These are phyloP conservation scores for Polypedilum pembai DNA, from an alignment of 1,140 invertebrate genomes.

Conservation along the genomic window DNA sequence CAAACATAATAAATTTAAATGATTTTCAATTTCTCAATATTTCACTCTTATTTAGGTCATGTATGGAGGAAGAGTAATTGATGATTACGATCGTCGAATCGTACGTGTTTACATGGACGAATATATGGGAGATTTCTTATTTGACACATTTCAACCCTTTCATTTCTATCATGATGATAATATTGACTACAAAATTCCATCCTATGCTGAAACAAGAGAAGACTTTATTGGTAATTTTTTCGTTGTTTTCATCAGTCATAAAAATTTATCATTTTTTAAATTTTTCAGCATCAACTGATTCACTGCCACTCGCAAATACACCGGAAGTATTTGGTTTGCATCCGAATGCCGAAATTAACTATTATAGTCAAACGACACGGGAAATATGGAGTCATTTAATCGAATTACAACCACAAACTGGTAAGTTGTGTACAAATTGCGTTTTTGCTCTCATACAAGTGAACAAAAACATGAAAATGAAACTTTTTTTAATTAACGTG, in stretches of 20 bases:
- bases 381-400: slow-evolving; percentile 78
- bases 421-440: slow-evolving; percentile 43
- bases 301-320: slow-evolving; percentile 62
- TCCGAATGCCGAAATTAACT: slow-evolving; percentile 87
- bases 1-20: not conserved
- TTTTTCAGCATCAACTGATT: slow-evolving; percentile 55
- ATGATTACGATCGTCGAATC: slow-evolving; percentile 78
- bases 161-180: slow-evolving; percentile 71
- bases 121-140: slow-evolving; percentile 88
- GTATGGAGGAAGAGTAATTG: slow-evolving; percentile 87
- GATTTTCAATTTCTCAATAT: not conserved
- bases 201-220: slow-evolving; percentile 52
- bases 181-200: slow-evolving; percentile 73
- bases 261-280: too few species aligned
- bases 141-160: slow-evolving; percentile 81
- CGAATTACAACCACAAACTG: slow-evolving; percentile 78
- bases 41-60: slow-evolving; percentile 58
- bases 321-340: slow-evolving; percentile 87
- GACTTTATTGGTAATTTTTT: slow-evolving; percentile 56
- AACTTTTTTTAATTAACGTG: not conserved
- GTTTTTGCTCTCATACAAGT: slow-evolving; percentile 34
- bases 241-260: too few species aligned
- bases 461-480: too few species aligned
- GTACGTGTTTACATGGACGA: slow-evolving; percentile 84
- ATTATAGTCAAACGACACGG: slow-evolving; percentile 74